Evolutionary conservation across 2,113 vertebrate species (phyloP).

Genomic region (Verasper variegatus): DNA sequence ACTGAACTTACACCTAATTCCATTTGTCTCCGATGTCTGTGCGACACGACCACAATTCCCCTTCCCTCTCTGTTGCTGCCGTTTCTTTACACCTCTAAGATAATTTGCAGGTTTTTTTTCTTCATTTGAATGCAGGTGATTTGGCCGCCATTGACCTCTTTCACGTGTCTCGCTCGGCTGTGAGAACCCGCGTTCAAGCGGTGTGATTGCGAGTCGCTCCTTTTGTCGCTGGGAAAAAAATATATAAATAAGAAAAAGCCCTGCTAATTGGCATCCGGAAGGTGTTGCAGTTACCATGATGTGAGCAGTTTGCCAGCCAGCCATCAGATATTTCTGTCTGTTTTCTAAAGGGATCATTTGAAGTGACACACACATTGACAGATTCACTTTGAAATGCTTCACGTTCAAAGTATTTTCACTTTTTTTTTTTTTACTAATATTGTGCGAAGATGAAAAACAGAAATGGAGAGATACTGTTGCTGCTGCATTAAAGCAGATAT

Average conservation of each 20-base stretch:
- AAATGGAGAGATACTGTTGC: background rate
- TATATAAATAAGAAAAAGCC: background rate
- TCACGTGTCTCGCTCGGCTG: conserved; percentile 2
- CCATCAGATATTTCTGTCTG: background rate
- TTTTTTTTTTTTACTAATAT: too few species aligned
- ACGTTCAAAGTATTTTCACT: background rate
- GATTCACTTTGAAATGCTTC: background rate
- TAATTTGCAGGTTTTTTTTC: conserved; percentile 8
- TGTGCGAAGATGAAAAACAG: background rate
- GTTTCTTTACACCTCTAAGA: background rate
- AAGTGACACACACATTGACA: background rate
- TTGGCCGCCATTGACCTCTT: background rate
- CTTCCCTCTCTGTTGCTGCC: background rate
- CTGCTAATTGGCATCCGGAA: conserved; percentile 38
- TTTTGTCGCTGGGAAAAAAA: conserved; percentile 5
- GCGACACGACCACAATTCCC: background rate
- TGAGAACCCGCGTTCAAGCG: conserved; percentile 9
- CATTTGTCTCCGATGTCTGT: background rate
- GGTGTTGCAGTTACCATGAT: conserved; percentile 1
- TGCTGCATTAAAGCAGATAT: background rate
- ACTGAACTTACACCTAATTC: conserved; percentile 1
- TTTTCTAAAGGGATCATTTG: background rate
- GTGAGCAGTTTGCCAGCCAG: conserved; percentile 21
- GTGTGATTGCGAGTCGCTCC: conserved; percentile 19
- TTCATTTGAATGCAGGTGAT: conserved; percentile 34